Evolutionary conservation across 2,888 invertebrate genomes (phyloP).

Genomic region (Lycaena phlaeas): DNA sequence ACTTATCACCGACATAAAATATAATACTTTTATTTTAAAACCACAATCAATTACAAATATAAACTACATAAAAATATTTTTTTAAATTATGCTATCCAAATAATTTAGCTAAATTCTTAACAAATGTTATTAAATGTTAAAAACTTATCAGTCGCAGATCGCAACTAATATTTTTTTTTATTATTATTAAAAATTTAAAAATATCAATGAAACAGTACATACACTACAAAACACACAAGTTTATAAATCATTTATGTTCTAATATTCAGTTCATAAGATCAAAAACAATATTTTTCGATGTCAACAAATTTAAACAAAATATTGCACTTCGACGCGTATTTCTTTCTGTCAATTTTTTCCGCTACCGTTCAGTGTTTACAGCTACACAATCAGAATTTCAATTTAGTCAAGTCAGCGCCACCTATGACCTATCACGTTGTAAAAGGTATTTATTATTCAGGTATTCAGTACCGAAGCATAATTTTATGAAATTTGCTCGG

Average conservation of each 20-base stretch:
- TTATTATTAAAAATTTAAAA: not conserved
- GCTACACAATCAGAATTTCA: slow-evolving; percentile 1
- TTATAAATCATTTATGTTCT: not conserved
- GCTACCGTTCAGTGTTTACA: too few species aligned
- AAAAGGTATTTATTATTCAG: too few species aligned
- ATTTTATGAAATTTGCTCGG: too few species aligned
- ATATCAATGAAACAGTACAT: not conserved
- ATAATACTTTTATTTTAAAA: not conserved
- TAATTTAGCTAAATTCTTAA: not conserved
- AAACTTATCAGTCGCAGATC: not conserved
- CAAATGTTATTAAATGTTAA: not conserved
- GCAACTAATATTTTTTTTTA: too few species aligned
- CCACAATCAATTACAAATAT: not conserved
- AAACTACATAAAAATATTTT: not conserved
- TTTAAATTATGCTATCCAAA: not conserved
- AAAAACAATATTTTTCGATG: not conserved
- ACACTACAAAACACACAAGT: not conserved
- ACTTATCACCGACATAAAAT: not conserved
- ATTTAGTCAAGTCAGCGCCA: not conserved
- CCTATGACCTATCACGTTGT: too few species aligned
- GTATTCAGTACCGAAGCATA: too few species aligned
- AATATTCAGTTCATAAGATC: not conserved
- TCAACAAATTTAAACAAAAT: not conserved
- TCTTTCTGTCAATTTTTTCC: slow-evolving; percentile 8
- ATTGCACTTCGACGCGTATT: not conserved